Conservation (phyloP, 2,113 vertebrate genomes). For the Aegotheles bennettii region DNA sequence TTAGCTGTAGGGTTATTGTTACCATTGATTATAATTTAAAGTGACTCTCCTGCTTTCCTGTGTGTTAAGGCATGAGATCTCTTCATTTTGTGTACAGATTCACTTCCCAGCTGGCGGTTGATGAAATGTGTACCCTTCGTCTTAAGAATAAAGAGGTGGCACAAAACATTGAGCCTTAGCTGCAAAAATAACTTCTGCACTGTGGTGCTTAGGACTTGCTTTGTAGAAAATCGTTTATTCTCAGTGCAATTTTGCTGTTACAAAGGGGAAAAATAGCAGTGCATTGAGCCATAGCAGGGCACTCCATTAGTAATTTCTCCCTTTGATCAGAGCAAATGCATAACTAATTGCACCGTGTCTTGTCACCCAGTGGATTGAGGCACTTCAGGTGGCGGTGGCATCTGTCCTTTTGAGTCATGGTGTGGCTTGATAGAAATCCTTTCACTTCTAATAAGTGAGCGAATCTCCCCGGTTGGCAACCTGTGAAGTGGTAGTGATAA, state of each 20-base stretch:
- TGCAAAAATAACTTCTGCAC: background rate
- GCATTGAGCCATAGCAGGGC: background rate
- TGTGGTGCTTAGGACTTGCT: background rate
- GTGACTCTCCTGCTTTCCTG: background rate
- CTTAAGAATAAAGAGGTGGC: background rate
- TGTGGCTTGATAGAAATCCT: background rate
- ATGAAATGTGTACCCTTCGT: background rate
- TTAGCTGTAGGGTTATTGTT: constrained; percentile 19
- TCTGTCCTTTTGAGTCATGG: background rate
- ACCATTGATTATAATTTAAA: background rate
- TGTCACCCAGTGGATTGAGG: background rate
- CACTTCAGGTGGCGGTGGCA: background rate
- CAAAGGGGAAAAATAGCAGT: background rate
- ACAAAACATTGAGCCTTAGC: background rate
- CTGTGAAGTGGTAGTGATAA: background rate
- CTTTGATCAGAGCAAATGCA: constrained; percentile 13
- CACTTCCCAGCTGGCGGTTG: background rate
- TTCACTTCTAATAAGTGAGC: background rate
- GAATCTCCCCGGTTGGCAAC: background rate
- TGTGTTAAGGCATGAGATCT: background rate
- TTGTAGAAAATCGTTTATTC: constrained; percentile 26
- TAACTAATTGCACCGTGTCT: background rate
- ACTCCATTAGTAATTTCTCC: background rate
- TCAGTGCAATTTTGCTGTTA: background rate
- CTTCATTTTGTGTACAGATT: background rate